A percentile compares a stretch with the other conserved stretches of the same genome.
Evolutionary conservation across 2,797 vertebrate genomes (phyloP).

Genomic region (Odontamblyopus lacepedii): DNA sequence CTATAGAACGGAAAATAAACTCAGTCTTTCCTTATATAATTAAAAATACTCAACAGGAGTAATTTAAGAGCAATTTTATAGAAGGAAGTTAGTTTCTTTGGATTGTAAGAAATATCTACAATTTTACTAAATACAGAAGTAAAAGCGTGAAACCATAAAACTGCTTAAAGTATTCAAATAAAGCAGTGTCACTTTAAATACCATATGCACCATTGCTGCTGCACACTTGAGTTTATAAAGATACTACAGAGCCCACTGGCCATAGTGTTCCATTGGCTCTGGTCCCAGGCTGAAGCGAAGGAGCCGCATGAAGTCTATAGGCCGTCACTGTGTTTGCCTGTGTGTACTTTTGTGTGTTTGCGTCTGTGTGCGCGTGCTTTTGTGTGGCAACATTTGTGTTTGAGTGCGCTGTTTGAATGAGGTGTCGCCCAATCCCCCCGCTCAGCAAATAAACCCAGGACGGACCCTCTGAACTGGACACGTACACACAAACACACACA

Average conservation of each 20-base stretch:
- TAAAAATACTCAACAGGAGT: no score
- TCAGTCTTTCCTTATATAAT: no score
- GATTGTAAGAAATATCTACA: no score
- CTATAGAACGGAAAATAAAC: no score
- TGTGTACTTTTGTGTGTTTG: not conserved
- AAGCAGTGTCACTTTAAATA: not conserved
- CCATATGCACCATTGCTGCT: not conserved
- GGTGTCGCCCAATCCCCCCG: conserved; percentile 32
- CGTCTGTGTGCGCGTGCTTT: not conserved
- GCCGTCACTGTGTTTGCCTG: conserved; percentile 1
- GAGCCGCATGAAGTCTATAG: conserved; percentile 22
- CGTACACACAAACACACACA: conserved; percentile 26
- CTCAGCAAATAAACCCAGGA: conserved; percentile 32
- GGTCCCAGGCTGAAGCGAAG: conserved; percentile 50
- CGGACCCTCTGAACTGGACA: conserved; percentile 9
- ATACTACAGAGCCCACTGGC: conserved; percentile 35
- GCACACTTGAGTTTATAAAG: not conserved
- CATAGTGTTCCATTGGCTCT: conserved; percentile 54
- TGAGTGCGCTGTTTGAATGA: conserved; percentile 9
- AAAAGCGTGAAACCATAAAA: not conserved
- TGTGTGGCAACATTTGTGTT: conserved; percentile 6
- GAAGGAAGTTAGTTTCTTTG: no score
- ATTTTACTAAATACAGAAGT: no score
- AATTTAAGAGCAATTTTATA: no score
- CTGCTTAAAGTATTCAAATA: not conserved